These are phyloP conservation scores for Sebastes fasciatus DNA, from an alignment of 2,113 vertebrate genomes.

Conservation along the genomic window DNA sequence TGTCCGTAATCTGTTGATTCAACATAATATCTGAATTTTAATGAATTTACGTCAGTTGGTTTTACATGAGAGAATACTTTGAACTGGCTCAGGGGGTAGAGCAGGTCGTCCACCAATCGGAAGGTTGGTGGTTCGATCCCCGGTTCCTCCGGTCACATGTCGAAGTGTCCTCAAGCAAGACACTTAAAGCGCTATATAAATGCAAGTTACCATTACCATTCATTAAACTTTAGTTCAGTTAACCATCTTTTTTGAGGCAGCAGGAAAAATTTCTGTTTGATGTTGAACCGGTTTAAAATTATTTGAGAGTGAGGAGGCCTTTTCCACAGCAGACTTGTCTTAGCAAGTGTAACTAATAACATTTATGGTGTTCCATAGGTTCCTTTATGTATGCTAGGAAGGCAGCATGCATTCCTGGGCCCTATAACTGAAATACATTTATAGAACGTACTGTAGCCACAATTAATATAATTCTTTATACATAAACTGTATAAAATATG, in stretches of 20 bases:
- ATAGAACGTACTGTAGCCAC: not conserved
- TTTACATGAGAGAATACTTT: not conserved
- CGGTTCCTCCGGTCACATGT: too few relatives aligned
- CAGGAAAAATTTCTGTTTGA: not conserved
- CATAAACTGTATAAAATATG: too few relatives aligned
- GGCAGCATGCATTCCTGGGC: not conserved
- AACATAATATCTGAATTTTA: not conserved
- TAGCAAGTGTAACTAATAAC: not conserved
- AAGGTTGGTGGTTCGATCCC: too few relatives aligned
- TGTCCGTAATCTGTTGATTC: not conserved
- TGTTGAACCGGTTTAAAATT: not conserved
- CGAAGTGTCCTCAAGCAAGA: too few relatives aligned
- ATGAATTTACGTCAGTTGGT: too few relatives aligned
- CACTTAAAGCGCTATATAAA: too few relatives aligned
- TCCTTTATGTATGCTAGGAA: not conserved
- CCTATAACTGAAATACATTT: not conserved
- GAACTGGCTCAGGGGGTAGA: too few relatives aligned
- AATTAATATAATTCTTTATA: not conserved
- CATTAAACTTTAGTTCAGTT: not conserved
- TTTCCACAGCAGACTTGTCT: not conserved
- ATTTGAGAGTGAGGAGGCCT: not conserved
- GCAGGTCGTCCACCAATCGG: too few relatives aligned
- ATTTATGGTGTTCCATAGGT: not conserved
- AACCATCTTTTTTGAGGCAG: not conserved
- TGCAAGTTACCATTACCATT: too few relatives aligned